phyloP scores from a whole-genome alignment of 2,888 invertebrate genomes.

The Synanthedon andrenaeformis region DNA sequence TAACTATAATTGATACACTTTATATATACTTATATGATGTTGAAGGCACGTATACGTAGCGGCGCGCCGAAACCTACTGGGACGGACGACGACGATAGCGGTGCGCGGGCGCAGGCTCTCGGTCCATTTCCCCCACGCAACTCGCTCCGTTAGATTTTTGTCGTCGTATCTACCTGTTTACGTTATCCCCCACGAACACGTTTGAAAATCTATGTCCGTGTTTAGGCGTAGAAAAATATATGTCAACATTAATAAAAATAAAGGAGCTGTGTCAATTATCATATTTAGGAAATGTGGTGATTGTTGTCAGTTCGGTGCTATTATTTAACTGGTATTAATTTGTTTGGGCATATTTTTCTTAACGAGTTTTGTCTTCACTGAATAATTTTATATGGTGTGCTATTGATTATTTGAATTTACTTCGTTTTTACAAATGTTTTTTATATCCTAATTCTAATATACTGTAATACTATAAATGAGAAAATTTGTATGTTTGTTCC shows the following conservation, averaged over 20 bases:
- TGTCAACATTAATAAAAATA: not conserved
- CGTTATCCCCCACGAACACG: slow-evolving; percentile 12
- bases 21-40: slow-evolving; percentile 11
- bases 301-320: no score
- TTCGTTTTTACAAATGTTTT: no score
- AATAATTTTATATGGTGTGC: no score
- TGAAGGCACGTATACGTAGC: slow-evolving; percentile 58
- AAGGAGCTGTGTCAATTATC: not conserved
- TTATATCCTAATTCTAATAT: no score
- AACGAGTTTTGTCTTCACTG: no score
- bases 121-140: slow-evolving; percentile 69
- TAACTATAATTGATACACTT: not conserved
- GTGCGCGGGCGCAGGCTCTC: slow-evolving; percentile 60
- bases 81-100: slow-evolving; percentile 59
- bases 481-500: no score
- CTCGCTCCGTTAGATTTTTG: slow-evolving; percentile 58
- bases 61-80: slow-evolving; percentile 67
- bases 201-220: slow-evolving; percentile 3
- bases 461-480: no score
- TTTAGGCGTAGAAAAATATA: slow-evolving; percentile 2
- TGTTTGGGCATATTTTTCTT: no score
- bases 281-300: no score
- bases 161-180: slow-evolving; percentile 19
- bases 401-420: no score
- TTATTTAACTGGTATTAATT: no score